Base-by-base conservation (phyloP, 1,140 invertebrate genomes). In the Brachionus sp. region DNA sequence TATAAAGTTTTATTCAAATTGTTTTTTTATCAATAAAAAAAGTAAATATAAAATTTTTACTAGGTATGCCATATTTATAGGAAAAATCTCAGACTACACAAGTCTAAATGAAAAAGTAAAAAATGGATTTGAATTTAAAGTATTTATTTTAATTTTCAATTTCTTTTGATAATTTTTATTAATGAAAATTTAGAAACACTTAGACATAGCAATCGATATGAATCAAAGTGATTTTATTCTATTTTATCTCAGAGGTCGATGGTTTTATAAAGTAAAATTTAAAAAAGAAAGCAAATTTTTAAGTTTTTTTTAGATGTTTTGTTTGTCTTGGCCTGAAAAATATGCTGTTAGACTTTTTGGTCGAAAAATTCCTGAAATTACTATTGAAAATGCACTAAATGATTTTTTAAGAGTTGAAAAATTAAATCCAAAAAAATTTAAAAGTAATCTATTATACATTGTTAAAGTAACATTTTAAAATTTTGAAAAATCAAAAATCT, bases 61-160 rank as follows among this genome's bases (percentile, higher is more conserved):
- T 73, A 78, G 77, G 77, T 80, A 62, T 35, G 77, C 77, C 12
- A 64, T 80, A 29, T 57, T 29, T 66, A 62, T 37, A 1, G 77
- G 77, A 10, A 57, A 66, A 64, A 44, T 66, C 16, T 25, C 37
- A 3, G 77, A 80, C 3, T 62, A 62, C 33, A 25, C 1, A 16
- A 9, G 25, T 29, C 3, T 80, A 29, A 80, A 39, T 10, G 77
- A 80, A 62, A 80, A 80, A 80, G 50, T 80, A 1, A 80, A 80
- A 80, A 19, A 62, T 66, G 77, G 77, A 19, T 62, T 80, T n/a
- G 77, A 80, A 62, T 80, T 80, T 66, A 80, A 80, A 25, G 70
- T 75, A 25, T 12, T 13, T 73, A 23, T 16, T 16, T 16, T 19
- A 16, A 68, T 46, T 23, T 25, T 19, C 6, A 19, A 19, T 2